Conservation (phyloP, 2,888 invertebrate genomes). For the Lithophane leautieri region DNA sequence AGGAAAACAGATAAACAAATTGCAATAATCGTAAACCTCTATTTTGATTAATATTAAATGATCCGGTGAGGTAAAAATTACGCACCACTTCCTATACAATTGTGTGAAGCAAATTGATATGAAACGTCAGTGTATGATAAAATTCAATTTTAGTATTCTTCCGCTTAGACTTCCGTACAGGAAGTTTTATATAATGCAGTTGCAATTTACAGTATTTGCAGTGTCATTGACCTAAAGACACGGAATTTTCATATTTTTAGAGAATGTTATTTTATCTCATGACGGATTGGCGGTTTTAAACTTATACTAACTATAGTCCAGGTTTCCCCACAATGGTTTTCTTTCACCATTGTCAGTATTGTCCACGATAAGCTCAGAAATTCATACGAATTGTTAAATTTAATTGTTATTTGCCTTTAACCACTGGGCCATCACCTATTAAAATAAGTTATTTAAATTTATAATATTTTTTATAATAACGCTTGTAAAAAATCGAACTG, state of each 20-base stretch:
- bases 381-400: background rate
- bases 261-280: background rate
- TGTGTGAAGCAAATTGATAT: slow-evolving; percentile 27
- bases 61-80: slow-evolving; percentile 34
- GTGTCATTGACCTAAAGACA: background rate
- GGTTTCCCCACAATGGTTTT: background rate
- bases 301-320: background rate
- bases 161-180: slow-evolving; percentile 23
- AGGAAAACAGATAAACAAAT: slow-evolving; percentile 31
- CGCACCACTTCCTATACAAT: slow-evolving; percentile 17
- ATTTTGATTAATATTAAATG: slow-evolving; percentile 27
- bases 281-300: background rate
- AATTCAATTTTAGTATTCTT: slow-evolving; percentile 14
- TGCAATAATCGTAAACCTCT: slow-evolving; percentile 24
- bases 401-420: background rate
- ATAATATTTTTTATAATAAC: background rate
- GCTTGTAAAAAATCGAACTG: background rate
- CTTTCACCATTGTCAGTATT: background rate
- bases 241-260: background rate
- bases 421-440: background rate
- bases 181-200: slow-evolving; percentile 10
- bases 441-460: background rate
- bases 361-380: background rate
- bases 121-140: slow-evolving; percentile 8
- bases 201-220: background rate